Base-by-base conservation (phyloP, 2,888 invertebrate species). In the Ennomos fuscantarius region DNA sequence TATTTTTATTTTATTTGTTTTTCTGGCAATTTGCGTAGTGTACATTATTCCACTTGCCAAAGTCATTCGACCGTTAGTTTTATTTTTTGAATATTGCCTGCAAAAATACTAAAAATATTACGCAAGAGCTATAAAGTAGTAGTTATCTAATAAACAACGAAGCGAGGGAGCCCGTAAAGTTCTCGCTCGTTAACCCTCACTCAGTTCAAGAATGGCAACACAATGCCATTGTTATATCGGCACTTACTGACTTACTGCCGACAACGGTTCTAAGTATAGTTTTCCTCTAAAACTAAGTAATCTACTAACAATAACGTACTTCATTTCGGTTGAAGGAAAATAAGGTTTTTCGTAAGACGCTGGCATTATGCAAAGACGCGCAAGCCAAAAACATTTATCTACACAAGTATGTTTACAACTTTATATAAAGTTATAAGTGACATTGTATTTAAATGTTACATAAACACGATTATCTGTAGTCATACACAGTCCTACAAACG, bases 111-210 rank as follows among this genome's bases (percentile, higher is more conserved):
- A 40, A 13, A 40, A 54, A 36, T 50, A 47, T 42, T 36, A 39
- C 46, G 13, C 42, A 15, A 45, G 46, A 56, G 12, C 32, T 42
- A 47, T 43, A 51, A 47, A 33, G 10, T 43, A 37, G 34, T 32
- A 51, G 51, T 57, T 57, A 48, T 58, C 48, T 58, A 53, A 58
- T 53, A 53, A 58, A 49, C 53, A 58, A 58, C 31, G 52, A n/a
- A 12, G 13, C 15, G 48, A 41, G 31, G 46, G 34, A 34, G 31
- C 36, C 58, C 48, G 41, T 53, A 49, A 52, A 53, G 58, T 58
- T 40, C 34, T 12, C 48, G 52, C 58, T 58, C 48, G 58, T 58
- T 58, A 58, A 36, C 36, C 49, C 31, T 32, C 33, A 40, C 53
- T 36, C 49, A 1, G 46, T 31, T 48, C 8, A 13, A 50, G 51